Percentiles rank a stretch among this genome's conserved stretches.
These are phyloP conservation scores for Verasper variegatus DNA, from an alignment of 2,113 vertebrate species.

Conservation along the genomic window DNA sequence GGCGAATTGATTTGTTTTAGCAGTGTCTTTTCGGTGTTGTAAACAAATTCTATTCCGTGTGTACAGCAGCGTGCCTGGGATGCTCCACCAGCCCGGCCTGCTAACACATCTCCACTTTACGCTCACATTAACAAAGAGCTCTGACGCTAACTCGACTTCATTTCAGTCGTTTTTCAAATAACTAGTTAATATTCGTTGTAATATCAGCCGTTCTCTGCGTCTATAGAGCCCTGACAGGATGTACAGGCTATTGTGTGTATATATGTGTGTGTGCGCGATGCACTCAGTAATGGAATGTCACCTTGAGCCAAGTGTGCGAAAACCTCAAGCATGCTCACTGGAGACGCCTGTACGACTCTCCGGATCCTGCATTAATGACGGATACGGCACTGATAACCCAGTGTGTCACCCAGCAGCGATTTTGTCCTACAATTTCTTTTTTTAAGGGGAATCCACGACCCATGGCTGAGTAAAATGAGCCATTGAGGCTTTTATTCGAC, in stretches of 20 bases:
- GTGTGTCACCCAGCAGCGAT: conserved; percentile 29
- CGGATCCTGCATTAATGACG: conserved; percentile 54
- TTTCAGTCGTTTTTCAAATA: conserved; percentile 28
- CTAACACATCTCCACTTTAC: conserved; percentile 60
- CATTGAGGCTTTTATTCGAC: not conserved
- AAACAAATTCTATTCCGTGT: conserved; percentile 57
- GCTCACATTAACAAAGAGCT: conserved; percentile 47
- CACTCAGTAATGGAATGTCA: conserved; percentile 81
- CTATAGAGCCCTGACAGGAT: conserved; percentile 38
- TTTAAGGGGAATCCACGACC: not conserved
- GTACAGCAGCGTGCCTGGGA: conserved; percentile 58
- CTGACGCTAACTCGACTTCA: not conserved
- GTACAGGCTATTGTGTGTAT: conserved; percentile 21
- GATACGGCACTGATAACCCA: conserved; percentile 28
- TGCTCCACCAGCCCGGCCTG: conserved; percentile 71
- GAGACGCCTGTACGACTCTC: conserved; percentile 62
- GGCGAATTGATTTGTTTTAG: conserved; percentile 43
- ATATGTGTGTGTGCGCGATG: conserved; percentile 34
- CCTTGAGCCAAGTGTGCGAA: conserved; percentile 81
- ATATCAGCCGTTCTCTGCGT: conserved; percentile 24
- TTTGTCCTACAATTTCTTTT: conserved; percentile 11
- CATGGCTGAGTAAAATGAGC: not conserved
- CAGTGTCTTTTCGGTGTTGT: conserved; percentile 69
- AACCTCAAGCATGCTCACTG: conserved; percentile 76
- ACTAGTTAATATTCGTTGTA: conserved; percentile 2